Evolutionary conservation across 2,888 invertebrate species (phyloP).

Genomic region (Gastrophysa polygoni): DNA sequence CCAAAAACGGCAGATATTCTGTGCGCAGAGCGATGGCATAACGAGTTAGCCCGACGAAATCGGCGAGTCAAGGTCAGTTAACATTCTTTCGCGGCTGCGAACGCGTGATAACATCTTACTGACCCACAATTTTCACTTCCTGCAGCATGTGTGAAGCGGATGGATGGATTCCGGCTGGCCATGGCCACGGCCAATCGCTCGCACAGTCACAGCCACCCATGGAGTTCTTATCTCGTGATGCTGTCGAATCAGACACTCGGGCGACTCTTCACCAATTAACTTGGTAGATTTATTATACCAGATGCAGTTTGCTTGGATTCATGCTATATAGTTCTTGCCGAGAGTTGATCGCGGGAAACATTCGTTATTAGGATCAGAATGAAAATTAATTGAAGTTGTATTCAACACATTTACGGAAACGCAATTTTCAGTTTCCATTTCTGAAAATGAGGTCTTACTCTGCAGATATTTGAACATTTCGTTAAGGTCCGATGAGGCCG

Average conservation of each 20-base stretch:
- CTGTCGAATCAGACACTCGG: background rate
- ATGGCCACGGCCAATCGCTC: background rate
- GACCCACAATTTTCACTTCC: constrained; percentile 53
- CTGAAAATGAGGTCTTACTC: no score
- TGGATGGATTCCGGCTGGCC: background rate
- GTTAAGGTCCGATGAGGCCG: no score
- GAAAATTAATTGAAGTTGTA: no score
- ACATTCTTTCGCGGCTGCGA: constrained; percentile 48
- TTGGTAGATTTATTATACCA: background rate
- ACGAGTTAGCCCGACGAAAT: constrained; percentile 27
- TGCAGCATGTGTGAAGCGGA: constrained; percentile 32
- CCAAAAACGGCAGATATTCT: background rate
- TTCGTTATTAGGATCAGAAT: no score
- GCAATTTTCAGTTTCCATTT: no score
- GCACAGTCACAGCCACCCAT: background rate
- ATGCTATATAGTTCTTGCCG: no score
- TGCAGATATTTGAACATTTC: no score
- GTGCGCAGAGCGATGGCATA: constrained; percentile 8
- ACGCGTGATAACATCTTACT: constrained; percentile 49
- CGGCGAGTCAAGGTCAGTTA: constrained; percentile 50
- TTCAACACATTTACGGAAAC: no score
- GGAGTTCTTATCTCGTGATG: background rate
- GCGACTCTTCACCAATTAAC: no score
- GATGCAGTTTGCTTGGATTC: no score
- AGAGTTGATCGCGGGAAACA: no score